These are phyloP conservation scores for Sinella curviseta DNA, from an alignment of 1,140 invertebrate species.

Conservation along the genomic window DNA sequence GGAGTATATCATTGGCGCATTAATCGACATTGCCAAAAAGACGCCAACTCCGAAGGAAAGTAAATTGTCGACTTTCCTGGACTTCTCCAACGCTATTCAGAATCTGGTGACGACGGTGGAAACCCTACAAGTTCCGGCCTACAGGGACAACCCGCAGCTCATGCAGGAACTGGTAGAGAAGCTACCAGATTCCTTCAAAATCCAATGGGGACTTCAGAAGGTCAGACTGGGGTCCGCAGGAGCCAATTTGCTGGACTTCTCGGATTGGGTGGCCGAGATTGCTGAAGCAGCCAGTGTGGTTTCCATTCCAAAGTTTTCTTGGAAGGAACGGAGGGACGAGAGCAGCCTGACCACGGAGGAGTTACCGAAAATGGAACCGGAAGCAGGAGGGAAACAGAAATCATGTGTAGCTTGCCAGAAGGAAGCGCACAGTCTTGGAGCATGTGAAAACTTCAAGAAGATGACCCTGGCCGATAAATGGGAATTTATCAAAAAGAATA, in stretches of 20 bases:
- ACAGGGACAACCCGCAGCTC: background rate
- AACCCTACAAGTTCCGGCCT: background rate
- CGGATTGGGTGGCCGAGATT: background rate
- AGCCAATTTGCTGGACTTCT: background rate
- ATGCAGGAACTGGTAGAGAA: constrained; percentile 1
- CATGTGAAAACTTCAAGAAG: background rate
- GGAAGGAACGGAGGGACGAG: background rate
- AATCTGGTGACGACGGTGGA: background rate
- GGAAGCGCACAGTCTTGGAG: background rate
- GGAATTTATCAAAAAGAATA: background rate
- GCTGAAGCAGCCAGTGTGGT: background rate
- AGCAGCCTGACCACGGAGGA: background rate
- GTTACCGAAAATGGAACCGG: background rate
- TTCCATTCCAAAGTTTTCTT: background rate
- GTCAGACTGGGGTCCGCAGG: background rate
- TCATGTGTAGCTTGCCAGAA: background rate
- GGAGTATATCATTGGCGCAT: too few relatives aligned
- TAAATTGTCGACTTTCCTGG: background rate
- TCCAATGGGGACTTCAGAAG: background rate
- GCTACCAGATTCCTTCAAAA: background rate
- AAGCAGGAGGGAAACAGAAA: background rate
- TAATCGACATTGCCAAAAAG: background rate
- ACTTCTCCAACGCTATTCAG: background rate
- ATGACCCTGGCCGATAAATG: background rate
- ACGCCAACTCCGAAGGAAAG: constrained; percentile 2